Percentiles rank a stretch among this genome's conserved stretches.
These are phyloP conservation scores for Diorhabda sublineata DNA, from an alignment of 1,140 invertebrate genomes.

Conservation along the genomic window DNA sequence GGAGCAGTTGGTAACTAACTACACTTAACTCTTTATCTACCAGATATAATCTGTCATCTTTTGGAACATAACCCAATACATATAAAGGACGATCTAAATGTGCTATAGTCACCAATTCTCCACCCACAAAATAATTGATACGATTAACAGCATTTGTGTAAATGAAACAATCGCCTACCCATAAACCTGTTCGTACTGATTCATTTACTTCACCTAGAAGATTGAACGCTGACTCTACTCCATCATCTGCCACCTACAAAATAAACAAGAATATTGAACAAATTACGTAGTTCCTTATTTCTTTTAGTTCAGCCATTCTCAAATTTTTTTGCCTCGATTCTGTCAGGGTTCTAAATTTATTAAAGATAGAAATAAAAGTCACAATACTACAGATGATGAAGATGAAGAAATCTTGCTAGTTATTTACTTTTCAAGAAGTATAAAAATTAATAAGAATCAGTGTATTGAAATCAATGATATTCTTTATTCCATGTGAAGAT, in stretches of 20 bases:
- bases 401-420: too few relatives aligned
- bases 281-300: too few relatives aligned
- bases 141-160: constrained; percentile 97
- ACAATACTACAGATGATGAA: too few relatives aligned
- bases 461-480: too few relatives aligned
- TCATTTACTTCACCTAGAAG: constrained; percentile 69
- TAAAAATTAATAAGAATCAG: too few relatives aligned
- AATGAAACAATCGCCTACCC: constrained; percentile 99
- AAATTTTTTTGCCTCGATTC: too few relatives aligned
- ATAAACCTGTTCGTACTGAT: constrained; percentile 91
- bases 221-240: constrained; percentile 95
- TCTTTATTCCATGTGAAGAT: too few relatives aligned
- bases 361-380: too few relatives aligned
- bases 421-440: too few relatives aligned
- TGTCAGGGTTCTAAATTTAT: too few relatives aligned
- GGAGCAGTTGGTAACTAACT: constrained; percentile 77
- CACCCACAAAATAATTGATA: constrained; percentile 98
- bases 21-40: constrained; percentile 98
- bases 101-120: constrained; percentile 96
- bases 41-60: constrained; percentile 93
- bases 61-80: constrained; percentile 93
- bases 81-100: constrained; percentile 93
- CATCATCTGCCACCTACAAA: constrained; percentile 76
- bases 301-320: too few relatives aligned
- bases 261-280: neutral